Percentiles rank a stretch among this genome's conserved stretches.
These are phyloP conservation scores for Asbolus verrucosus DNA, from an alignment of 1,140 invertebrate genomes.

Conservation along the genomic window DNA sequence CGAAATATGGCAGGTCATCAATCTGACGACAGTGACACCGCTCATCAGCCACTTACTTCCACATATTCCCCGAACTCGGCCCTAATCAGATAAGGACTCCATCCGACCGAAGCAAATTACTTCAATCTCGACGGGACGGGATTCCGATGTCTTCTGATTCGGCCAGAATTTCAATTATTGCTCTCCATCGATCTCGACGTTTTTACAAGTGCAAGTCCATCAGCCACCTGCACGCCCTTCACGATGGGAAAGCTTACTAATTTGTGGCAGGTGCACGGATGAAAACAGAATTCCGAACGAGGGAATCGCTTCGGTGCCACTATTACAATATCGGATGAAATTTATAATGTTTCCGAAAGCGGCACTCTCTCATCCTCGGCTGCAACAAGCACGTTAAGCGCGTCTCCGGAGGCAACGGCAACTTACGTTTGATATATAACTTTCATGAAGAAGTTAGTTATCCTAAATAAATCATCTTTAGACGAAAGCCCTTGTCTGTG, in stretches of 20 bases:
- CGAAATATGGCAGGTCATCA: constrained; percentile 5
- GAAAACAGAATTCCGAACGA: too few species aligned
- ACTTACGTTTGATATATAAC: constrained; percentile 19
- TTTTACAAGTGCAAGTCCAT: too few species aligned
- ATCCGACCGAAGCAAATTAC: constrained; percentile 5
- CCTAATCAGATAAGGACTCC: background rate
- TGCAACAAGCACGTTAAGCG: background rate
- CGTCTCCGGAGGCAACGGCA: constrained; percentile 1
- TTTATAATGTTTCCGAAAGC: background rate
- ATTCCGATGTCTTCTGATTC: background rate
- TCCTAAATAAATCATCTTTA: constrained; percentile 7
- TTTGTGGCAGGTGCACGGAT: too few species aligned
- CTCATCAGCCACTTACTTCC: constrained; percentile 5
- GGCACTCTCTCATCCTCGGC: background rate
- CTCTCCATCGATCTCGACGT: too few species aligned
- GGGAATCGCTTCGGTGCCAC: too few species aligned
- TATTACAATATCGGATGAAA: background rate
- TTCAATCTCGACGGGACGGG: background rate
- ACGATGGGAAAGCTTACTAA: too few species aligned
- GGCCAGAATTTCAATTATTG: background rate
- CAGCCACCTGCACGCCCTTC: too few species aligned
- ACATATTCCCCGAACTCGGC: background rate
- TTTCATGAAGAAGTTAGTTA: constrained; percentile 10
- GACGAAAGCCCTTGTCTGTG: background rate
- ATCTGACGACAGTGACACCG: background rate